Evolutionary conservation across 2,888 invertebrate genomes (phyloP), one percentile per base, ranked within the genome.

Genomic region (Alloscopus bannaensis): DNA sequence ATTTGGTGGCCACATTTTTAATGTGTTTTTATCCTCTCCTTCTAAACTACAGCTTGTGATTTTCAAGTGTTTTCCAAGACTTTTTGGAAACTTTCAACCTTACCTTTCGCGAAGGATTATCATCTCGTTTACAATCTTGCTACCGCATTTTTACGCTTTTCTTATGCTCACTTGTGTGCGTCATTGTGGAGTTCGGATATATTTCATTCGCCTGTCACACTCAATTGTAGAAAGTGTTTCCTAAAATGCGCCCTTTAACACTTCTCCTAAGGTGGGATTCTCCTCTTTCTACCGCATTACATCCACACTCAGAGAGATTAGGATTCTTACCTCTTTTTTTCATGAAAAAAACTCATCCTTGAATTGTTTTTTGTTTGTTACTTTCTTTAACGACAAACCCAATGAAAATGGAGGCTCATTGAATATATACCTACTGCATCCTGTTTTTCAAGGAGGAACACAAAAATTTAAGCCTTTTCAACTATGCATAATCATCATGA

Each of bases 1-100:
- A 85, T 84, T 85, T 85, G 85, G 84, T 85, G 79, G 81, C 85
- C 85, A 85, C 84, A 85, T 85, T 85, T 84, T 71, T 62, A 62
- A 62, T 31, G 70, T 59, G 13, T 55, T 55, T 52, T 52, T 52
- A 24, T 52, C 31, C 66, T 29, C 22, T 29, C 36, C 36, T 36
- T 36, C 36, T 8, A 13, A 36, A 31, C 11, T 36, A 60, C n/a
- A n/a, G n/a, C n/a, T n/a, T n/a, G n/a, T n/a, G n/a, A n/a, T n/a
- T n/a, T n/a, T n/a, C n/a, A 60, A 4, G 36, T 29, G 31, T 36
- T 60, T 13, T 11, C 16, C 18, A 22, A 31, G 22, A 18, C 26
- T 64, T 45, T 47, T 52, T 24, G 29, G 13, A 26, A 26, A n/a
- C 22, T 45, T 26, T 47, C 26, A 20, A n/a, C 28, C 18, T 31